A percentile compares a stretch with the other conserved stretches of the same genome.
Evolutionary conservation across 2,888 invertebrate species (phyloP).

Genomic region (Oegoconia quadripuncta): DNA sequence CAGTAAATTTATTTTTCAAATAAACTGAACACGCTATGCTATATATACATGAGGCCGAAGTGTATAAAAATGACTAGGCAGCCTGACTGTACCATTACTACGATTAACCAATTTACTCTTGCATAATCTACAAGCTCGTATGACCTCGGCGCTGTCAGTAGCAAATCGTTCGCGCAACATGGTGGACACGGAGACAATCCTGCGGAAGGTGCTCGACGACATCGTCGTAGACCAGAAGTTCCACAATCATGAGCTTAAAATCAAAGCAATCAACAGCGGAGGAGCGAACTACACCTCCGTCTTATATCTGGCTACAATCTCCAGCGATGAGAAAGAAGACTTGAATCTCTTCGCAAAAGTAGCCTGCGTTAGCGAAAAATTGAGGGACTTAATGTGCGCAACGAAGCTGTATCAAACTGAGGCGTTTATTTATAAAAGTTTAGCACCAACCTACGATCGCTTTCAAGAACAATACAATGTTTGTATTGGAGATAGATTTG

Average conservation of each 20-base stretch:
- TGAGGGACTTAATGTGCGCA: conserved; percentile 26
- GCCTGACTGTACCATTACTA: background rate
- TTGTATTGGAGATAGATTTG: conserved; percentile 24
- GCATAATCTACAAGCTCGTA: background rate
- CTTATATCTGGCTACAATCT: conserved; percentile 30
- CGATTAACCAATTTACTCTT: too few relatives aligned
- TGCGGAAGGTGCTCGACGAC: conserved; percentile 30
- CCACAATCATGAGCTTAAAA: conserved; percentile 19
- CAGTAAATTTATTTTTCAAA: too few relatives aligned
- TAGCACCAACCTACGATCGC: conserved; percentile 25
- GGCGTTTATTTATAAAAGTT: conserved; percentile 27
- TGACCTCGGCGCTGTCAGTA: conserved; percentile 6
- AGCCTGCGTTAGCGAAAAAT: conserved; percentile 29
- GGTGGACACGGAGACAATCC: conserved; percentile 31
- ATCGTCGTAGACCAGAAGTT: conserved; percentile 29
- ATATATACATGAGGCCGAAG: too few relatives aligned
- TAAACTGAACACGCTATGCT: too few relatives aligned
- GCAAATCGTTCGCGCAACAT: conserved; percentile 19
- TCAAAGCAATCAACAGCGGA: conserved; percentile 34
- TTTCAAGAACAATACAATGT: conserved; percentile 25
- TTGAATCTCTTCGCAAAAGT: conserved; percentile 46
- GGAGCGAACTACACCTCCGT: conserved; percentile 45
- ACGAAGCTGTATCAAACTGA: conserved; percentile 27
- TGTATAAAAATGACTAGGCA: background rate
- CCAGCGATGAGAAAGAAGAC: conserved; percentile 17